Evolutionary conservation across 1,140 invertebrate genomes (phyloP), one percentile per base, ranked within the genome.

Genomic region (Heliconius himera): DNA sequence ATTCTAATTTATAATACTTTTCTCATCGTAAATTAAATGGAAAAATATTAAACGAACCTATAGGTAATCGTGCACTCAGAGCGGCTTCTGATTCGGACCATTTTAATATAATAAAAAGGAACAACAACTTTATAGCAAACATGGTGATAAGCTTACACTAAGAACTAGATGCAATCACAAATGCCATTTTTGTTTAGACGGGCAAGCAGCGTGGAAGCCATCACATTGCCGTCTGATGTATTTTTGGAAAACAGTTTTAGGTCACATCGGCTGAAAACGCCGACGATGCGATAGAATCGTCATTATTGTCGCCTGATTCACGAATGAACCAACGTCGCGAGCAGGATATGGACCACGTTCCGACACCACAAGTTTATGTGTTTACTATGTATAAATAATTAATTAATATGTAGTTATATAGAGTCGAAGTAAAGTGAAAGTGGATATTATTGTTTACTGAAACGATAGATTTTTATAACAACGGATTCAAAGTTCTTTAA

Each of bases 221-320:
- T 85, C 79, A 87, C 78, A 82, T 84, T 83, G 82, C 82, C 85
- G 90, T 91, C 89, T 92, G 90, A 77, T 85, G 85, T 93, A 93
- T 94, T 94, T 94, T 94, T 90, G 91, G 91, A 93, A 91, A 93
- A 88, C 86, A 89, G 84, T 93, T 91, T 94, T 91, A 94, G 92
- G 90, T 89, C 90, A 89, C 87, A 86, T 87, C 87, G 80, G 70
- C 78, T 76, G 76, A 81, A 84, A 80, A 82, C 77, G 79, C 72
- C 80, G 81, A 76, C 79, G 33, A 81, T 82, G 87, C 83, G 85
- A 82, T 85, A 85, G 82, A 79, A 81, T 85, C 85, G 80, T 86
- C 86, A 84, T 85, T 80, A 84, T 83, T 83, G 83, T 83, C 77
- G 80, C 77, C 80, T 82, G 80, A 82, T 76, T 84, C 82, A 84